phyloP scores from a whole-genome alignment of 2,888 invertebrate species.

The Sclerodermus sp. region DNA sequence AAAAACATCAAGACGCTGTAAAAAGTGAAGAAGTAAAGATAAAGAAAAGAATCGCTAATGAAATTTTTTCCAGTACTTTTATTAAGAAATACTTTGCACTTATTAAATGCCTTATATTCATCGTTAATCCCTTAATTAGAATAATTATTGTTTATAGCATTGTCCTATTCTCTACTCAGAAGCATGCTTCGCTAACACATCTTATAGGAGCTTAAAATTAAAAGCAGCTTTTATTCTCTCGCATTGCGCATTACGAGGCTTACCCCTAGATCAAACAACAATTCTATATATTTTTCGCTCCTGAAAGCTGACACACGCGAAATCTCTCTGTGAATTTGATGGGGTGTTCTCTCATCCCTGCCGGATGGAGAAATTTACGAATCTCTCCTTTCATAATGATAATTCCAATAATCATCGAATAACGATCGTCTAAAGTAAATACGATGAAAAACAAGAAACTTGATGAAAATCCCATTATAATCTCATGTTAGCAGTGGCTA shows the following conservation, averaged over 20 bases:
- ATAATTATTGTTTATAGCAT: conserved; percentile 58
- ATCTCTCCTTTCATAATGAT: too few relatives aligned
- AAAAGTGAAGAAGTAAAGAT: not conserved
- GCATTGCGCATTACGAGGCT: conserved; percentile 51
- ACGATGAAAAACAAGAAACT: too few relatives aligned
- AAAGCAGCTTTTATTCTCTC: conserved; percentile 52
- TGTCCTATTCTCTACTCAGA: conserved; percentile 56
- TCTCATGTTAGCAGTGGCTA: too few relatives aligned
- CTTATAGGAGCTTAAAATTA: conserved; percentile 57
- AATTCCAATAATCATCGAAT: too few relatives aligned
- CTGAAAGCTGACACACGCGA: conserved; percentile 23
- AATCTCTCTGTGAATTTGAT: conserved; percentile 22
- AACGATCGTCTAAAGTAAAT: conserved; percentile 18
- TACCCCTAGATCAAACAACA: conserved; percentile 45
- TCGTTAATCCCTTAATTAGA: conserved; percentile 56
- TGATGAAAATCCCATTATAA: too few relatives aligned
- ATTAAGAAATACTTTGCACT: conserved; percentile 60
- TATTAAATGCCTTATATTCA: conserved; percentile 57
- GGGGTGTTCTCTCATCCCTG: too few relatives aligned
- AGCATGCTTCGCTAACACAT: conserved; percentile 58
- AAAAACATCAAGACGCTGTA: too few relatives aligned
- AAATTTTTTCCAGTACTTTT: conserved; percentile 55
- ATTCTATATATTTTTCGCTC: conserved; percentile 44
- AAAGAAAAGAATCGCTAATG: conserved; percentile 4
- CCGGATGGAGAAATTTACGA: too few relatives aligned